These are phyloP conservation scores for Echiichthys vipera DNA, from an alignment of 2,797 vertebrate species.

Conservation along the genomic window DNA sequence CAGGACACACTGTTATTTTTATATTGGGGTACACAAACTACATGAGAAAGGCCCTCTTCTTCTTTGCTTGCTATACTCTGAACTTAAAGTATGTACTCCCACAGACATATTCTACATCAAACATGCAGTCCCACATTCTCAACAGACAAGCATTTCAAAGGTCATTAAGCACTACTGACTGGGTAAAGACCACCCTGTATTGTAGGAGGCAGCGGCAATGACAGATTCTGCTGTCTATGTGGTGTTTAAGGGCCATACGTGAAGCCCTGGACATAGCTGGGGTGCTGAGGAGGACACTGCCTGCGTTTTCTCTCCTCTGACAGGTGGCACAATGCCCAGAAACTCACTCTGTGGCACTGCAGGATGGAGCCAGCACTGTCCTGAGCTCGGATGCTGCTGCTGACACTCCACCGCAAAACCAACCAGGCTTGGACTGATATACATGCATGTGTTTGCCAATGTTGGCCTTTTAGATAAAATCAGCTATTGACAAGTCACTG, in stretches of 20 bases:
- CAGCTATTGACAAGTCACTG: not conserved
- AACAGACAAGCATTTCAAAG: slow-evolving; percentile 17
- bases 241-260: slow-evolving; percentile 45
- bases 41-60: slow-evolving; percentile 23
- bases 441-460: not conserved
- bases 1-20: slow-evolving; percentile 38
- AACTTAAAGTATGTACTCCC: not conserved
- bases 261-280: slow-evolving; percentile 37
- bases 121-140: not conserved
- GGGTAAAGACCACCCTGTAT: slow-evolving; percentile 4
- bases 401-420: slow-evolving; percentile 14
- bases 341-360: slow-evolving; percentile 38
- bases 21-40: slow-evolving; percentile 21
- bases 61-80: not conserved
- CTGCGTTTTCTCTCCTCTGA: slow-evolving; percentile 54
- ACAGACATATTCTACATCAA: not conserved
- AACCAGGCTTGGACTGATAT: slow-evolving; percentile 9
- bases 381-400: slow-evolving; percentile 39
- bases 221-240: slow-evolving; percentile 28
- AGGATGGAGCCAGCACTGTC: slow-evolving; percentile 47
- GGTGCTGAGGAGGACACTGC: slow-evolving; percentile 56
- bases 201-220: not conserved
- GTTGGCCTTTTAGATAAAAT: slow-evolving; percentile 17
- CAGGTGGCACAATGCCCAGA: slow-evolving; percentile 60
- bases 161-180: slow-evolving; percentile 7